A percentile compares a stretch with the other conserved stretches of the same genome.
Conservation (phyloP, 1,140 invertebrate species). For the Aphelinus certus region DNA sequence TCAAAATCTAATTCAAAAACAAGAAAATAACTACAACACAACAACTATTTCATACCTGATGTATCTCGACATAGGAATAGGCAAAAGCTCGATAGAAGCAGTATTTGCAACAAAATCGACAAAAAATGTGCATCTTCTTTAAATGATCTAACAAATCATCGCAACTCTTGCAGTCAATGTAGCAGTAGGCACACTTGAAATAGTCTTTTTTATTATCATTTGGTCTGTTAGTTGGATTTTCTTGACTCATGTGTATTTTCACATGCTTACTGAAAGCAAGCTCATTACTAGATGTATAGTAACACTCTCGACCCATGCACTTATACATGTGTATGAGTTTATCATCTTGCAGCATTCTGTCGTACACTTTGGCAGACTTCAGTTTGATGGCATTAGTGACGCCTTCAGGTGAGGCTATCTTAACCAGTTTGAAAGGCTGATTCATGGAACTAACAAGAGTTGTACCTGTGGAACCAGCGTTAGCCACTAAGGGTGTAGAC, state of each 20-base stretch:
- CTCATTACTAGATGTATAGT: conserved; percentile 61
- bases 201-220: conserved; percentile 45
- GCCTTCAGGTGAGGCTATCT: conserved; percentile 25
- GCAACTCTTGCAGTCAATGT: conserved; percentile 43
- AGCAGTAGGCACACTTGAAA: conserved; percentile 64
- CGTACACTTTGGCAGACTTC: conserved; percentile 51
- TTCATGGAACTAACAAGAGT: conserved; percentile 16
- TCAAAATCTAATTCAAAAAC: no score
- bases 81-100: conserved; percentile 69
- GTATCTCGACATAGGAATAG: conserved; percentile 66
- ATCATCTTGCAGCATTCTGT: conserved; percentile 51
- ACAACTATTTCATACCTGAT: conserved; percentile 59
- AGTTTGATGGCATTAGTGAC: conserved; percentile 42
- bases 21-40: no score
- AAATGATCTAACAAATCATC: conserved; percentile 56
- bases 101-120: conserved; percentile 68
- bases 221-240: background rate
- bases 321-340: conserved; percentile 67
- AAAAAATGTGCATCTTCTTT: conserved; percentile 63
- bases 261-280: conserved; percentile 62
- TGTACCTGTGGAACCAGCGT: conserved; percentile 2
- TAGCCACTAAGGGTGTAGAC: conserved; percentile 39
- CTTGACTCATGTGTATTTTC: conserved; percentile 49
- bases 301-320: conserved; percentile 68
- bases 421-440: conserved; percentile 38